These are phyloP conservation scores for Poecilia picta DNA, from an alignment of 2,797 vertebrate genomes.

Conservation along the genomic window DNA sequence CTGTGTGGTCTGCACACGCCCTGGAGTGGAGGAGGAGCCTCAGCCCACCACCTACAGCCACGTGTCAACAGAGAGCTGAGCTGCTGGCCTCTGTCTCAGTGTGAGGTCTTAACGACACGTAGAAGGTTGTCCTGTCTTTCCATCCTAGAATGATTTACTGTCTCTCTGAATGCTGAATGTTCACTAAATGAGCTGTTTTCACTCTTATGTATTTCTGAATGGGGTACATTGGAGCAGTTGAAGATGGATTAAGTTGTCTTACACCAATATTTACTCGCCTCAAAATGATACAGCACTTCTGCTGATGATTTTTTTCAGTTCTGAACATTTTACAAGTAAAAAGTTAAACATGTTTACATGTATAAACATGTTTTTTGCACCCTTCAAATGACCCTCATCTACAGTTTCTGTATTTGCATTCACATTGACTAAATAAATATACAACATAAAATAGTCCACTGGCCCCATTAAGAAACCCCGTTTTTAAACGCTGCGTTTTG, in stretches of 20 bases:
- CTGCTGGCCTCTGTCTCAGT: slow-evolving; percentile 49
- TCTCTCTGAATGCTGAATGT: neutral
- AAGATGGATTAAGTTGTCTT: neutral
- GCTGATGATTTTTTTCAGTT: neutral
- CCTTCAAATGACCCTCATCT: neutral
- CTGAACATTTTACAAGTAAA: neutral
- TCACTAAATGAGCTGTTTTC: neutral
- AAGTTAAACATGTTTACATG: too few relatives aligned
- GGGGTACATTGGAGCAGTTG: neutral
- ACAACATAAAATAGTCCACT: neutral
- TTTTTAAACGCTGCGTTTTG: too few relatives aligned
- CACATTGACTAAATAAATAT: neutral
- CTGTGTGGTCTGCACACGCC: slow-evolving; percentile 45
- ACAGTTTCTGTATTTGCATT: neutral
- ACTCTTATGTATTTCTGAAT: neutral
- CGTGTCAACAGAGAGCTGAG: slow-evolving; percentile 48
- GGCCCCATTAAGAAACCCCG: too few relatives aligned
- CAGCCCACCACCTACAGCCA: slow-evolving; percentile 34
- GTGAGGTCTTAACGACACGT: slow-evolving; percentile 60
- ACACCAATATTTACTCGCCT: neutral
- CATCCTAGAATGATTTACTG: neutral
- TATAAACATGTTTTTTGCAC: neutral
- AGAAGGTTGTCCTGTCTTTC: slow-evolving; percentile 45
- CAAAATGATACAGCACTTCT: neutral
- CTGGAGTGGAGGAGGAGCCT: slow-evolving; percentile 9